Evolutionary conservation across 2,888 invertebrate genomes (phyloP), one percentile per base, ranked within the genome.

Genomic region (Ariolimax columbianus): DNA sequence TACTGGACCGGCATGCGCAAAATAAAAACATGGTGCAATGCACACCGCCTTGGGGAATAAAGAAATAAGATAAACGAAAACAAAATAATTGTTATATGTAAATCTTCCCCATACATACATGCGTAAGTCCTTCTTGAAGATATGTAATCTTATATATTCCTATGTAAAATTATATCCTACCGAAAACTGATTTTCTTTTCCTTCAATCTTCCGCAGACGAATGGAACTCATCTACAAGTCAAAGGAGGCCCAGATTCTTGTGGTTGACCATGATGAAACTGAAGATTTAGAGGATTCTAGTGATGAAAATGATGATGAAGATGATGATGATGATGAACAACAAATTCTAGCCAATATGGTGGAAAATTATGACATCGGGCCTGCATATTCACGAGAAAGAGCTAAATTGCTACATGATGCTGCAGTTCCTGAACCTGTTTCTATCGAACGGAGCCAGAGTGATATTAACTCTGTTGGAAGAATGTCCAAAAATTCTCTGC

Each of bases 161-260:
- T 11, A 47, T 11, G 17, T 47, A 17, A 7, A 47, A 11, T 47
- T 47, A 47, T 47, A 11, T 17, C 17, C 17, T 47, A 47, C 17
- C 17, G 47, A 11, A 47, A 33, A 55, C 36, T 63, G 23, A 36
- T 36, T 38, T 38, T n/a, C 43, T 40, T 36, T 70, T 83, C 26
- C n/a, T n/a, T n/a, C n/a, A n/a, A n/a, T 66, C 36, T 51, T n/a
- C 40, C 30, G 19, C 88, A 93, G 93, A 87, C 87, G 91, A 81
- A 89, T 90, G 89, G 87, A 89, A 40, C 88, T 89, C 63, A 91
- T 93, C n/a, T 83, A 89, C 30, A 90, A 87, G 30, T 86, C 88
- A 0, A 89, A 89, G 78, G 92, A 91, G 9, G 92, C 93, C 4
- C 93, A 93, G 85, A 90, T 93, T 30, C 87, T 93, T 43, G 88